Base-by-base conservation (phyloP, 2,113 vertebrate species). In the Ceyx cyanopectus region DNA sequence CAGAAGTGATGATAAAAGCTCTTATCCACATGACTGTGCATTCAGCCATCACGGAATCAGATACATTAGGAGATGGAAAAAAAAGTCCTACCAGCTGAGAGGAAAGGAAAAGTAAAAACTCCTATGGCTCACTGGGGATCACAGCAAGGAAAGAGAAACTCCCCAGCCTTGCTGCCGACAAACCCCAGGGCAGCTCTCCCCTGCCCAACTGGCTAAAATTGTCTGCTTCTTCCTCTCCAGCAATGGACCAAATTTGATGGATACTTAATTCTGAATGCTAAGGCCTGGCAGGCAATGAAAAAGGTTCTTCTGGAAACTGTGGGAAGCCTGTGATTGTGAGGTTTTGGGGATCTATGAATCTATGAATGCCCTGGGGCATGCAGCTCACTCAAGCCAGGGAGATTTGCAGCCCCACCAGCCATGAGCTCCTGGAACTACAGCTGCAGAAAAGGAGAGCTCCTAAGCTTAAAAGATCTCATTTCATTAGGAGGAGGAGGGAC, bases 1-100 rank as follows among this genome's bases (percentile, higher is more conserved):
- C 9, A 90, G 83, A 76, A 88, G 40, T 10, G 65, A 77, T 85
- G 87, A 87, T 77, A 94, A 81, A 94, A 95, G 93, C 89, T 92
- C 62, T 79, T 62, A 53, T 46, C 69, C 88, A 76, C 90, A 65
- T 10, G 40, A 68, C 83, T 72, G 53, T 68, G 83, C 70, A 87
- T 65, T 89, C 89, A 89, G 84, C 74, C 60, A 18, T 40, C 86
- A 79, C 0, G 0, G 81, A 66, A 87, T 89, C 67, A 79, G 54
- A 76, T 22, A 51, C 58, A 81, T 87, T 19, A 72, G 46, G 54
- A 79, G 58, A 26, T 53, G 22, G 32, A 21, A 89, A 51, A 46
- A 92, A 73, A 92, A 60, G 10, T 41, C 67, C 14, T 57, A 13
- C 87, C 67, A 76, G 87, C 84, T 82, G 70, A 70, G 66, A 90